phyloP scores from a whole-genome alignment of 2,888 invertebrate genomes.

The Stomorhina lunata region DNA sequence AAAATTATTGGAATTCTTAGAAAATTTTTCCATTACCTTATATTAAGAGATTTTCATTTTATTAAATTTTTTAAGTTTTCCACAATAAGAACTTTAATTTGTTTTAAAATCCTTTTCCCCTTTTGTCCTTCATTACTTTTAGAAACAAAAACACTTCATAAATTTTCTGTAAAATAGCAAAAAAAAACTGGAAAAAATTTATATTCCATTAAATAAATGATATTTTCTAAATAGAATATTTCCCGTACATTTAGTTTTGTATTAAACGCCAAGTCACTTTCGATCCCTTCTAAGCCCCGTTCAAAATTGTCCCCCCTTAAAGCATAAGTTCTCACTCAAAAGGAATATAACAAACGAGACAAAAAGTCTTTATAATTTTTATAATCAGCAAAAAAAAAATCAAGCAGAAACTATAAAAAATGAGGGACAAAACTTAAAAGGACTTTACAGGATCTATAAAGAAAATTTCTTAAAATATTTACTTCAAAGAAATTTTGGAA shows the following conservation, averaged over 20 bases:
- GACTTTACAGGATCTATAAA: too few species aligned
- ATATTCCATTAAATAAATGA: slow-evolving; percentile 66
- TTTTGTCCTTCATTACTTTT: not conserved
- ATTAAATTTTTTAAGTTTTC: not conserved
- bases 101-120: not conserved
- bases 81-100: not conserved
- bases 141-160: slow-evolving; percentile 25
- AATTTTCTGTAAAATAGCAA: not conserved
- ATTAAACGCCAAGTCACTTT: slow-evolving; percentile 53
- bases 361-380: slow-evolving; percentile 53
- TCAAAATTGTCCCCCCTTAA: not conserved
- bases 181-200: slow-evolving; percentile 46
- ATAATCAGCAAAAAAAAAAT: slow-evolving; percentile 37
- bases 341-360: not conserved
- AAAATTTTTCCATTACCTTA: too few species aligned
- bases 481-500: too few species aligned
- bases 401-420: not conserved
- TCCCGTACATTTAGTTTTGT: slow-evolving; percentile 61
- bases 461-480: too few species aligned
- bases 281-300: slow-evolving; percentile 6
- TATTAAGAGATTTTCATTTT: too few species aligned
- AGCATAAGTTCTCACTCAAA: not conserved
- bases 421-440: not conserved
- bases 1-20: too few species aligned
- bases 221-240: slow-evolving; percentile 58